These are phyloP conservation scores for Pseudococcus viburni DNA, from an alignment of 2,888 invertebrate species.

Conservation along the genomic window DNA sequence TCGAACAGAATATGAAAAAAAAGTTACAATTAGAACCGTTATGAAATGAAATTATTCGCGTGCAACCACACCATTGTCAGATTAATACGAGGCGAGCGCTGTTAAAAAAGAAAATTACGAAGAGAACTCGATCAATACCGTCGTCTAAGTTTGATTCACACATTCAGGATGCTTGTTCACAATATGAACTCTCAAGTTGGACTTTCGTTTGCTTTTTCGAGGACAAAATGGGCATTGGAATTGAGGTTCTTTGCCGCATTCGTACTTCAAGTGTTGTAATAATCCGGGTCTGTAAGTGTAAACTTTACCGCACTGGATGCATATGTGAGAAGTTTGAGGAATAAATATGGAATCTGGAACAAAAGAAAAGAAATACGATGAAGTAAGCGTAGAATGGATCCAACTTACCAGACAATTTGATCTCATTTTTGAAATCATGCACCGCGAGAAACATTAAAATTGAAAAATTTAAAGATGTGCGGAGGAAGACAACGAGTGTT, in stretches of 20 bases:
- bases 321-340: neutral
- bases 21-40: neutral
- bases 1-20: neutral
- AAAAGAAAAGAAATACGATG: neutral
- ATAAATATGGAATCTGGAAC: neutral
- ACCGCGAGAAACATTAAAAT: neutral
- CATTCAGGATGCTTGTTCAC: slow-evolving; percentile 62
- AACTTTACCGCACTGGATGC: slow-evolving; percentile 71
- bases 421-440: neutral
- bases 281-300: slow-evolving; percentile 72
- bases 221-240: slow-evolving; percentile 67
- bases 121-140: neutral
- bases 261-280: slow-evolving; percentile 69
- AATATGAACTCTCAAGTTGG: slow-evolving; percentile 66
- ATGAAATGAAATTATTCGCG: neutral
- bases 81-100: slow-evolving; percentile 7
- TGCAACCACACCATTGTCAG: slow-evolving; percentile 41
- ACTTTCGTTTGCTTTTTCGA: slow-evolving; percentile 68
- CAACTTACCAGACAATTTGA: neutral
- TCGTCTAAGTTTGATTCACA: neutral
- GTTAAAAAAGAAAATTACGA: slow-evolving; percentile 6
- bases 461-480: neutral
- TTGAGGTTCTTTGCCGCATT: slow-evolving; percentile 69
- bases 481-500: neutral
- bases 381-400: neutral